phyloP scores from a whole-genome alignment of 2,797 vertebrate genomes.

The Enoplosus armatus region DNA sequence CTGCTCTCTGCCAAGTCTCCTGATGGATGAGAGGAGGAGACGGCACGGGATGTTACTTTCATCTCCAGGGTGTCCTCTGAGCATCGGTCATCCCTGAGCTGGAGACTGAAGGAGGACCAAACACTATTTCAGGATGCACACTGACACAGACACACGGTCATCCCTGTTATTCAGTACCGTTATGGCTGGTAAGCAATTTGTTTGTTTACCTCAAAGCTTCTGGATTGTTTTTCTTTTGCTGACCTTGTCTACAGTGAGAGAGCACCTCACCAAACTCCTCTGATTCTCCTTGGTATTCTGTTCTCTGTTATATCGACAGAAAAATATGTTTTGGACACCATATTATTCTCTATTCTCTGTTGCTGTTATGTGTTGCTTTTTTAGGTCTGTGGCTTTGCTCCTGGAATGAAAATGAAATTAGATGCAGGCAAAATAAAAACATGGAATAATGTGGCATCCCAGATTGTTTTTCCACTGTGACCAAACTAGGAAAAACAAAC shows the following conservation, averaged over 20 bases:
- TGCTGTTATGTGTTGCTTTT: background rate
- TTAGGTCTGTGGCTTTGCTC: background rate
- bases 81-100: constrained; percentile 25
- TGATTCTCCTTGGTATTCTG: background rate
- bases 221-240: background rate
- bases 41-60: constrained; percentile 11
- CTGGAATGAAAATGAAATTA: constrained; percentile 15
- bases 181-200: background rate
- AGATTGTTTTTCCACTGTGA: background rate
- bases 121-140: constrained; percentile 23
- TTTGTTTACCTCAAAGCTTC: constrained; percentile 19
- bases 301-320: background rate
- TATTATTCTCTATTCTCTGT: background rate
- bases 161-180: background rate
- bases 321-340: background rate
- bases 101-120: background rate
- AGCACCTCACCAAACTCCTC: background rate
- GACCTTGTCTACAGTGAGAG: background rate
- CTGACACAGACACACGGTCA: background rate
- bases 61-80: constrained; percentile 35
- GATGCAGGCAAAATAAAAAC: constrained; percentile 8
- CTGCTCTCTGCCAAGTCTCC: constrained; percentile 13
- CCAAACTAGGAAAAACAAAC: background rate
- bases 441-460: background rate
- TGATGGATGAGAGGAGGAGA: constrained; percentile 35